Percentiles rank a stretch among this genome's conserved stretches.
Conservation (phyloP, 2,113 vertebrate genomes). For the Semnopithecus entellus region DNA sequence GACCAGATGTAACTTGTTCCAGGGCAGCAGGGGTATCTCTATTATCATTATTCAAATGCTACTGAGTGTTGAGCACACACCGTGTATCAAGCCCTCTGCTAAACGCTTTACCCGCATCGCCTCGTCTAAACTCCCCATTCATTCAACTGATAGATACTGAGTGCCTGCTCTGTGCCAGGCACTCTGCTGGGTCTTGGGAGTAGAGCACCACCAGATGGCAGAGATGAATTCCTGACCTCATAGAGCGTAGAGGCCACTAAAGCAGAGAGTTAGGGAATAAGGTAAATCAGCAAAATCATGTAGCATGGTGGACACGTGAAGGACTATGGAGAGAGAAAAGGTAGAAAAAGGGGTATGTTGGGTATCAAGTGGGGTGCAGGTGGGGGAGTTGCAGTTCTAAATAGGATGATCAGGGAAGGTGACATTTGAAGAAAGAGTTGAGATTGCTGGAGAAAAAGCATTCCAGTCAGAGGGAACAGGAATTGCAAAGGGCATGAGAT, state of each 20-base stretch:
- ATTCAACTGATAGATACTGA: neutral
- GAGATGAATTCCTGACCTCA: neutral
- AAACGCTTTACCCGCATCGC: neutral
- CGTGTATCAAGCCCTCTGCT: neutral
- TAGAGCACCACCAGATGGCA: too few species aligned
- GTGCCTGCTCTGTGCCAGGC: neutral
- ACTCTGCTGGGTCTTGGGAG: neutral
- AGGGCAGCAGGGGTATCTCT: neutral
- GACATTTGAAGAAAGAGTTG: neutral
- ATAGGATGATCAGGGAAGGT: neutral
- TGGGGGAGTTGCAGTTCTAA: neutral
- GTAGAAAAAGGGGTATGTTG: neutral
- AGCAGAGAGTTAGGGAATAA: neutral
- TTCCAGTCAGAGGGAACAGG: too few species aligned
- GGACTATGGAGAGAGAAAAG: neutral
- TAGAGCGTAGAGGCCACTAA: neutral
- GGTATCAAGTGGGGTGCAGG: neutral
- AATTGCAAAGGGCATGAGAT: neutral
- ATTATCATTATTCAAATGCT: neutral
- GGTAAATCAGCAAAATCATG: neutral
- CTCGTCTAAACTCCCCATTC: neutral
- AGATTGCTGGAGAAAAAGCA: neutral
- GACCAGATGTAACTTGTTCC: neutral
- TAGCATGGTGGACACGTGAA: too few species aligned
- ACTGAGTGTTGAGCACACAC: neutral